Evolutionary conservation across 2,113 vertebrate species (phyloP).

Genomic region (Paratilapia polleni): DNA sequence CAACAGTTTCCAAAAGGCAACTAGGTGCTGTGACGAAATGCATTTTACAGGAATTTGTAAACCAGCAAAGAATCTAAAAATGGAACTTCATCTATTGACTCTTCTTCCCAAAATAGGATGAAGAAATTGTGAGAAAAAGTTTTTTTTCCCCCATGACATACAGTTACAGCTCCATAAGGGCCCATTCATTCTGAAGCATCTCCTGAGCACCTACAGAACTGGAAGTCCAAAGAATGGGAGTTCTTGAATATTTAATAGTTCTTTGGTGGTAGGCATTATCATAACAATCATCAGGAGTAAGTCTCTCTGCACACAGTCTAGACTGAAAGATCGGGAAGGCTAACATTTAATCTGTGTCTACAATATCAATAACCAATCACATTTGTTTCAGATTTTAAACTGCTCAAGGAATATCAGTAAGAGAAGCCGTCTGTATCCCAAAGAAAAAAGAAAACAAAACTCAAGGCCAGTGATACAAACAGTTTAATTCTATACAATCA

Average conservation of each 20-base stretch:
- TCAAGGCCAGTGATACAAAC: slow-evolving; percentile 2
- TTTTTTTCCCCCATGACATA: too few relatives aligned
- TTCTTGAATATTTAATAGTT: too few relatives aligned
- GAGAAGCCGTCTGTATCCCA: not conserved
- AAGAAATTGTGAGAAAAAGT: too few relatives aligned
- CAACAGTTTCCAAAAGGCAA: not conserved
- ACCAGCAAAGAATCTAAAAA: not conserved
- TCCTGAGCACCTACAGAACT: too few relatives aligned
- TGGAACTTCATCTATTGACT: not conserved
- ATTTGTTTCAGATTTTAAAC: not conserved
- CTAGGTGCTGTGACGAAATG: not conserved
- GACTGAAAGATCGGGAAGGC: not conserved
- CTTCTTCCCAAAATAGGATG: too few relatives aligned
- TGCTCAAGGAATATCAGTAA: not conserved
- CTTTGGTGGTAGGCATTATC: not conserved
- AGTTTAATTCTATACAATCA: slow-evolving; percentile 47
- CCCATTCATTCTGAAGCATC: too few relatives aligned
- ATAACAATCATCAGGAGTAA: not conserved
- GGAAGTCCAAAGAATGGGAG: too few relatives aligned
- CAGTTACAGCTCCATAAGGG: too few relatives aligned
- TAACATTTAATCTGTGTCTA: not conserved
- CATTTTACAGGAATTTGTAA: not conserved
- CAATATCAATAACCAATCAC: not conserved
- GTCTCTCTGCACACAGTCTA: too few relatives aligned
- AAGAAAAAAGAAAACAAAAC: not conserved